Evolutionary conservation across 2,113 vertebrate species (phyloP).

Genomic region (Kobus ellipsiprymnus): DNA sequence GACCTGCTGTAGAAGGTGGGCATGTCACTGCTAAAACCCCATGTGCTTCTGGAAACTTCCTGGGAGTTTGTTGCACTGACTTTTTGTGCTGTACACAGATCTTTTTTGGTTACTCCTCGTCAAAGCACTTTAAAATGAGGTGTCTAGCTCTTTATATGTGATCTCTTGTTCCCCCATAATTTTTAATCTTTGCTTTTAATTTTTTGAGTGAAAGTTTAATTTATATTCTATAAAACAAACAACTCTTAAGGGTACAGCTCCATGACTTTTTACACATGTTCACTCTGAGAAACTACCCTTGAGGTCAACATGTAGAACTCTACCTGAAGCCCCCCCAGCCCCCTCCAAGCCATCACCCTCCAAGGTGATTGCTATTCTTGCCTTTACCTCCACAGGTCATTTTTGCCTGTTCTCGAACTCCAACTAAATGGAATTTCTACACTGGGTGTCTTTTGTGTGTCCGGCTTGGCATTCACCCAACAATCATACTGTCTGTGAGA

Average conservation of each 20-base stretch:
- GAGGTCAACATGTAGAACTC: background rate
- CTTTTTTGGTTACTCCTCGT: background rate
- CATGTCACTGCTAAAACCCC: too few species aligned
- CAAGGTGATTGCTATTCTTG: background rate
- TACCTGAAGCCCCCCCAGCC: too few species aligned
- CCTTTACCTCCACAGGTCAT: background rate
- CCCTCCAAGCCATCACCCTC: background rate
- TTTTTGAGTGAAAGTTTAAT: background rate
- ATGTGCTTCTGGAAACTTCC: background rate
- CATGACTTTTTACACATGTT: background rate
- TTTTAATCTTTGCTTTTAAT: background rate
- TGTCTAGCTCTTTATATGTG: background rate
- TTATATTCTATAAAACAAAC: background rate
- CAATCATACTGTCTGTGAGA: background rate
- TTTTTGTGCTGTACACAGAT: background rate
- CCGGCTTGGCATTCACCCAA: background rate
- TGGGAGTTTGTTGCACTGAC: background rate
- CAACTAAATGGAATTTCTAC: background rate
- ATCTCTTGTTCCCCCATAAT: background rate
- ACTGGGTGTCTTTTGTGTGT: background rate
- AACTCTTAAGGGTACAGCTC: background rate
- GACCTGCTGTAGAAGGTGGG: background rate
- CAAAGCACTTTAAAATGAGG: background rate
- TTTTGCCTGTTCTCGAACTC: background rate
- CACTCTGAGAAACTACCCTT: background rate